Evolutionary conservation across 1,140 invertebrate species (phyloP).

Genomic region (Xylocopa sonorina): DNA sequence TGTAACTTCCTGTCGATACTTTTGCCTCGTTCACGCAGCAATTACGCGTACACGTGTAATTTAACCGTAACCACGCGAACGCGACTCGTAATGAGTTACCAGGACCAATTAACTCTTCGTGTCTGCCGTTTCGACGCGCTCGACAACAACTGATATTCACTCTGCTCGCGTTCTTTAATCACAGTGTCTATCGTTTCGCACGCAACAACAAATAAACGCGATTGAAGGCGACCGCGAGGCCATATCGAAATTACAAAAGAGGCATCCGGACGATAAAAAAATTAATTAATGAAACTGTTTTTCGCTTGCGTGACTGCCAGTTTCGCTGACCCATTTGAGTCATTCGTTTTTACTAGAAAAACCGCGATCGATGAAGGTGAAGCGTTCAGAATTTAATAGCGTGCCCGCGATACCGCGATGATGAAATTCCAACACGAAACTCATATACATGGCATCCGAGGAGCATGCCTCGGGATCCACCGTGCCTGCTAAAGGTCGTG

Average conservation of each 20-base stretch:
- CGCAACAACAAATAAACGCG: neutral
- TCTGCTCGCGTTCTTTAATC: too few relatives aligned
- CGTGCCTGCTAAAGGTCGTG: conserved; percentile 1
- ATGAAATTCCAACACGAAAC: conserved; percentile 61
- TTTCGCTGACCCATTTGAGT: neutral
- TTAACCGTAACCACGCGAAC: neutral
- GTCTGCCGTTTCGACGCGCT: too few relatives aligned
- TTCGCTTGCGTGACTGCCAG: neutral
- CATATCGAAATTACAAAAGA: neutral
- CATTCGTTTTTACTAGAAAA: neutral
- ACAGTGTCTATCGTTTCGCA: neutral
- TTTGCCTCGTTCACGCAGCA: neutral
- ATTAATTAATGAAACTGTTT: neutral
- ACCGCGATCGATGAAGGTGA: neutral
- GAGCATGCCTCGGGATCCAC: conserved; percentile 8
- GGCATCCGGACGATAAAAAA: neutral
- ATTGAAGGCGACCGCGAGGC: neutral
- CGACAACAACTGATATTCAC: neutral
- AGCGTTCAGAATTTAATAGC: conserved; percentile 37
- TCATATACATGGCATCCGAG: conserved; percentile 47
- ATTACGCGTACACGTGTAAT: neutral
- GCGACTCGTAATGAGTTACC: accelerated
- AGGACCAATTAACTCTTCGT: neutral
- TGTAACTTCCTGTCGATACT: neutral
- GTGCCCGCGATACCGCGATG: conserved; percentile 17